Evolutionary conservation across 2,797 vertebrate genomes (phyloP), one percentile per base, ranked within the genome.

Genomic region (Sebastolobus alascanus): DNA sequence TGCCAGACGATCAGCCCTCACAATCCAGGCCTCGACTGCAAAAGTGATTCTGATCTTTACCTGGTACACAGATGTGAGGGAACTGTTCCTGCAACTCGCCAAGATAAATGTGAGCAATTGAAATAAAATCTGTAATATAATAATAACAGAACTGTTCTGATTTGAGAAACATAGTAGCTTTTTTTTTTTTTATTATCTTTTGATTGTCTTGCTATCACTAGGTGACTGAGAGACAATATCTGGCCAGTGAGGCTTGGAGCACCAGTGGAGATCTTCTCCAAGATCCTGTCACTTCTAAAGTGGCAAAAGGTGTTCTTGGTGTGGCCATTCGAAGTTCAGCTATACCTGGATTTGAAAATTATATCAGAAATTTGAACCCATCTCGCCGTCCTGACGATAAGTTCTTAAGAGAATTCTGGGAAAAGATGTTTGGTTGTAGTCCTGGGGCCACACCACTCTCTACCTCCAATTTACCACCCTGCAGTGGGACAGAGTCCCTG

Each of bases 181-280:
- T 74, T 33, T 9, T 27, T 2, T 2, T 7, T 31, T 66, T 52
- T 7, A 52, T 52, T 52, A 7, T 60, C 22, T 66, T 3, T 18
- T 38, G 8, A 25, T 63, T 61, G 1, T n/a, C 14, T 43, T 43
- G 14, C 40, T 37, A 33, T 64, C 40, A 25, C 2, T 22, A 93
- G 92, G 89, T 94, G 50, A 94, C 91, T 50, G 90, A 89, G 77
- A 90, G 92, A n/a, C 91, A 95, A 71, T 96, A 94, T 73, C 77
- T 96, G 33, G 95, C 94, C 77, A 96, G 95, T 59, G 95, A 96
- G 80, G 90, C 94, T 16, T 96, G 94, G 94, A 96, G 95, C 82
- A 95, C 93, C n/a, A 95, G 92, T 50, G 55, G 55, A 4, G 77
- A 87, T 38, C 85, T 96, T 25, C 81, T 96, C 22, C 78, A 67